A percentile compares a stretch with the other conserved stretches of the same genome.
These are phyloP conservation scores for Trichomycterus rosablanca DNA, from an alignment of 2,113 vertebrate species.

Conservation along the genomic window DNA sequence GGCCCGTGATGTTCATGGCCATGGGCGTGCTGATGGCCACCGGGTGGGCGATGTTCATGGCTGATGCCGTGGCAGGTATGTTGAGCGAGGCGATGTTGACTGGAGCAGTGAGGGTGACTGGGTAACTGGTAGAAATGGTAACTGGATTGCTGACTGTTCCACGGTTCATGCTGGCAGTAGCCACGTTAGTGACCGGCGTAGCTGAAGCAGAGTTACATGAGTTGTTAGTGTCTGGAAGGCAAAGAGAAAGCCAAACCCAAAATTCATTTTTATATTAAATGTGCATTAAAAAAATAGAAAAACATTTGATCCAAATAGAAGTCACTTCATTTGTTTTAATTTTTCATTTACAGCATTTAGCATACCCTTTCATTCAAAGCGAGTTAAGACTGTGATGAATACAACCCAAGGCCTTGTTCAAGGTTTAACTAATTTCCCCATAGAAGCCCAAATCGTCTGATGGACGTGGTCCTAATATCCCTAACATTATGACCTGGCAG, in stretches of 20 bases:
- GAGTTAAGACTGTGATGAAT: no score
- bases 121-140: constrained; percentile 91
- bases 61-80: constrained; percentile 73
- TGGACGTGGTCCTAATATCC: no score
- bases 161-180: constrained; percentile 61
- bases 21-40: constrained; percentile 84
- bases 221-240: constrained; percentile 82
- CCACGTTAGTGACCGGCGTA: constrained; percentile 61
- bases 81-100: constrained; percentile 85
- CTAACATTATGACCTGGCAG: no score
- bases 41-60: constrained; percentile 86
- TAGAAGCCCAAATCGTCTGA: no score
- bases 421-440: no score
- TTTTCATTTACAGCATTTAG: no score
- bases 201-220: constrained; percentile 86
- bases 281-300: no score
- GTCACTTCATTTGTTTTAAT: no score
- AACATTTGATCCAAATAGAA: no score
- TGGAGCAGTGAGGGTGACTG: constrained; percentile 81
- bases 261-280: no score
- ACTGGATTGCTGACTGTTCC: constrained; percentile 71
- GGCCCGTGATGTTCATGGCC: constrained; percentile 84
- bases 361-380: no score
- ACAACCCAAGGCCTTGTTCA: no score
- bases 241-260: constrained; percentile 10